Base-by-base conservation (phyloP, 2,113 vertebrate genomes). In the Hypomesus transpacificus region DNA sequence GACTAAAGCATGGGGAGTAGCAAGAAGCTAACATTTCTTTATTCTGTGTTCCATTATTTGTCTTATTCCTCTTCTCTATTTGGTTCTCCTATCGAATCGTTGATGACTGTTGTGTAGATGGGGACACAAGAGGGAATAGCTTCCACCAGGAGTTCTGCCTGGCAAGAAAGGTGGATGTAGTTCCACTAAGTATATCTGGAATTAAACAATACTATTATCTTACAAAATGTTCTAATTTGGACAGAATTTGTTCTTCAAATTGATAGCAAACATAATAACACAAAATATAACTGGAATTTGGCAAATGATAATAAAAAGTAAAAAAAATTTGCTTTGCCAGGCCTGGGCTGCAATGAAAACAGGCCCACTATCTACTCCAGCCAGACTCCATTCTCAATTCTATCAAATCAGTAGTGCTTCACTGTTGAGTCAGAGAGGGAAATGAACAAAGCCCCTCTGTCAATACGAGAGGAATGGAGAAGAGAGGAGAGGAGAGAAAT, bases 401-500 rank as follows among this genome's bases (percentile, higher is more conserved):
- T 70, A 78, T 75, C 11, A 64, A 70, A 68, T 77, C 18, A 14
- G 59, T 74, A 22, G 21, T 70, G n/a, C 57, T 39, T 8, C 20
- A 69, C 58, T 71, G 64, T 54, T 54, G 74, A 74, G 28, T 60
- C 53, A 64, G 39, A 22, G 73, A 63, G 53, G 17, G 62, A 1
- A 75, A 70, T 53, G 17, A 16, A 71, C 9, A 24, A 39, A 65
- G 63, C 28, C 64, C 14, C 17, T 6, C 34, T 16, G 17, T 4
- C 65, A 16, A 39, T 18, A 65, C 2, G n/a, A 39, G 63, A 46
- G 61, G 24, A 31, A 4, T 7, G 61, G 28, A 34, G 61, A 62
- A 17, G 60, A 62, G 60, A 63, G 61, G 28, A 63, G 28, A 13
- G 22, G 58, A 61, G 26, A 66, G 11, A 18, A 56, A 16, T 18